These are phyloP conservation scores for Cricetomys ansorgei DNA, from an alignment of 2,113 vertebrate genomes.

Conservation along the genomic window DNA sequence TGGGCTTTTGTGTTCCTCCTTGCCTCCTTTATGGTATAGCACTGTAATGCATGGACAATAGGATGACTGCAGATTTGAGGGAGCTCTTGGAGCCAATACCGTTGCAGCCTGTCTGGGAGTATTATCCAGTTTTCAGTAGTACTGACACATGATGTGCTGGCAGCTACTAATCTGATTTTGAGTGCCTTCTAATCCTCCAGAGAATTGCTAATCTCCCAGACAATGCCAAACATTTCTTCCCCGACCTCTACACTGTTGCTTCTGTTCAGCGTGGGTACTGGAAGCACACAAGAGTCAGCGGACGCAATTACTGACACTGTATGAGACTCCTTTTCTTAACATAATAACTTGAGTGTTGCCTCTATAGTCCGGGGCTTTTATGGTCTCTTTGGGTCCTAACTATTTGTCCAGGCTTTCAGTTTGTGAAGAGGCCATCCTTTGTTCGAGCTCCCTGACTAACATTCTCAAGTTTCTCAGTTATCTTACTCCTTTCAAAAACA, in stretches of 20 bases:
- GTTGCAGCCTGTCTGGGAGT: background rate
- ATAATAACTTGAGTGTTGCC: background rate
- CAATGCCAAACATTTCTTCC: background rate
- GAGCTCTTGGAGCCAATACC: background rate
- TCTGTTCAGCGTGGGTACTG: background rate
- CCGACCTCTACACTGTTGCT: background rate
- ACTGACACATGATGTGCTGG: too few species aligned
- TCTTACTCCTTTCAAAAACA: background rate
- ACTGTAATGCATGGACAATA: too few species aligned
- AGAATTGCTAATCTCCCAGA: background rate
- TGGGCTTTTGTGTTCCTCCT: background rate
- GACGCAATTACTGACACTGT: background rate
- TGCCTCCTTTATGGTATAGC: background rate
- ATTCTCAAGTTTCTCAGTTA: background rate
- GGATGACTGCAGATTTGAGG: background rate
- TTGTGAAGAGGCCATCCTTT: background rate
- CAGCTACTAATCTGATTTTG: background rate
- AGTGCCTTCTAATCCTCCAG: background rate
- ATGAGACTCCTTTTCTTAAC: background rate
- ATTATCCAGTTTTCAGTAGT: background rate
- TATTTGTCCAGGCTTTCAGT: background rate
- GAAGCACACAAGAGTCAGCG: background rate
- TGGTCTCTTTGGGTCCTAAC: background rate
- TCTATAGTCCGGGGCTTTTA: background rate
- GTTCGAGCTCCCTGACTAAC: background rate